These are phyloP conservation scores for Cheirogaleus medius DNA, from an alignment of 2,113 vertebrate genomes.

Conservation along the genomic window DNA sequence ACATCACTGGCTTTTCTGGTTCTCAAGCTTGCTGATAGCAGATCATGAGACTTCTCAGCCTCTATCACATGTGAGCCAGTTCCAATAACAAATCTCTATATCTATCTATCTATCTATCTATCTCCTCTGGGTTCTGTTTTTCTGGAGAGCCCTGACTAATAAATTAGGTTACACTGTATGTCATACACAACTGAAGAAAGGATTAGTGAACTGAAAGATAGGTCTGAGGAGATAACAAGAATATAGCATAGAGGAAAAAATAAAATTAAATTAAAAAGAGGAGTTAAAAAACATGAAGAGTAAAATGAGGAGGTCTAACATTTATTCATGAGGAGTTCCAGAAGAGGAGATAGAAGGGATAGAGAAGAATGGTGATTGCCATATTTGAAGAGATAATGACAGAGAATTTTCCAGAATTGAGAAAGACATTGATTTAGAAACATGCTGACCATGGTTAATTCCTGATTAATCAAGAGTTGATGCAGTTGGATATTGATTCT, in stretches of 20 bases:
- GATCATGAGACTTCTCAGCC: neutral
- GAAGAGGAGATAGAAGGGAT: neutral
- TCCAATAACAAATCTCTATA: neutral
- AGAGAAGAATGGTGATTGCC: neutral
- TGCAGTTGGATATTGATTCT: neutral
- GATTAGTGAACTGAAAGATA: neutral
- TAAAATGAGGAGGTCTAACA: neutral
- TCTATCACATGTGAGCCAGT: neutral
- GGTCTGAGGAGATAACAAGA: neutral
- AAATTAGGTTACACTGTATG: neutral
- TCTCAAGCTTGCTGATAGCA: neutral
- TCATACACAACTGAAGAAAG: neutral
- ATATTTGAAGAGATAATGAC: neutral
- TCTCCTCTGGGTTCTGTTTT: neutral
- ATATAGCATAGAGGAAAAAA: neutral
- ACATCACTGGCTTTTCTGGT: neutral
- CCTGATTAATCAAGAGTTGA: neutral
- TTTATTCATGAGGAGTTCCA: neutral
- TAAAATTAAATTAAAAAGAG: neutral
- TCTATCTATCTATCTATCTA: neutral
- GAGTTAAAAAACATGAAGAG: neutral
- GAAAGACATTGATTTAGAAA: neutral
- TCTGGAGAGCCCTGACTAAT: neutral
- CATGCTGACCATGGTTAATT: neutral
- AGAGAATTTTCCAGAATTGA: slow-evolving; percentile 19